phyloP scores from a whole-genome alignment of 2,888 invertebrate species.

The Drosophila siamana region DNA sequence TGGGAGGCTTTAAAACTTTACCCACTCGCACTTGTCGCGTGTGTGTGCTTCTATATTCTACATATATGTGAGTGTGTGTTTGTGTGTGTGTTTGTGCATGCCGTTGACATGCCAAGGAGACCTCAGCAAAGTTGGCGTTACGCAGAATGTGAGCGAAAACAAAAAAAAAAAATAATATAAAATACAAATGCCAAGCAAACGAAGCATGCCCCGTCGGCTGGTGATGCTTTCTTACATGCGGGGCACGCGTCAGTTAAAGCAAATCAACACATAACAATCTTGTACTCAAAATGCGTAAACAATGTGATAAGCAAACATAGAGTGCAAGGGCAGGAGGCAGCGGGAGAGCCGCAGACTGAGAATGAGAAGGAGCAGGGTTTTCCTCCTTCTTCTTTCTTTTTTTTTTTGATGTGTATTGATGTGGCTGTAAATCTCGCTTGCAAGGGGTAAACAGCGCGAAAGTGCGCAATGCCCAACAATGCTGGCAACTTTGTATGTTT shows the following conservation, averaged over 20 bases:
- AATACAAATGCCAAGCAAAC: slow-evolving; percentile 4
- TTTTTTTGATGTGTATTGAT: slow-evolving; percentile 70
- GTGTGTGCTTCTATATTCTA: background rate
- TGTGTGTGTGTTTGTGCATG: slow-evolving; percentile 48
- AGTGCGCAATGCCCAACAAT: slow-evolving; percentile 35
- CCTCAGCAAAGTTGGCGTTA: slow-evolving; percentile 64
- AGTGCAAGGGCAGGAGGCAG: slow-evolving; percentile 1
- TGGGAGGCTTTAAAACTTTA: slow-evolving; percentile 51
- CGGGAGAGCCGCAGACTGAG: no score
- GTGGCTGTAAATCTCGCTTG: slow-evolving; percentile 69
- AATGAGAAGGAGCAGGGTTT: background rate
- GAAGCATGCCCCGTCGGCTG: slow-evolving; percentile 40
- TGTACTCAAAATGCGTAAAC: slow-evolving; percentile 82
- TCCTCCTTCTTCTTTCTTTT: slow-evolving; percentile 13
- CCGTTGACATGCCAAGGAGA: slow-evolving; percentile 62
- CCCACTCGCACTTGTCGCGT: slow-evolving; percentile 27
- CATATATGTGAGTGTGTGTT: slow-evolving; percentile 31
- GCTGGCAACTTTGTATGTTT: slow-evolving; percentile 41
- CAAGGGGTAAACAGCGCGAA: slow-evolving; percentile 55
- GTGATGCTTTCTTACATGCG: slow-evolving; percentile 70
- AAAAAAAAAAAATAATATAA: slow-evolving; percentile 18
- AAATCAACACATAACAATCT: slow-evolving; percentile 82
- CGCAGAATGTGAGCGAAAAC: slow-evolving; percentile 54
- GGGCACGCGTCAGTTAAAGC: slow-evolving; percentile 79
- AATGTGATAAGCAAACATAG: slow-evolving; percentile 72